Evolutionary conservation across 1,140 invertebrate genomes (phyloP).

Genomic region (Caerostris darwini): DNA sequence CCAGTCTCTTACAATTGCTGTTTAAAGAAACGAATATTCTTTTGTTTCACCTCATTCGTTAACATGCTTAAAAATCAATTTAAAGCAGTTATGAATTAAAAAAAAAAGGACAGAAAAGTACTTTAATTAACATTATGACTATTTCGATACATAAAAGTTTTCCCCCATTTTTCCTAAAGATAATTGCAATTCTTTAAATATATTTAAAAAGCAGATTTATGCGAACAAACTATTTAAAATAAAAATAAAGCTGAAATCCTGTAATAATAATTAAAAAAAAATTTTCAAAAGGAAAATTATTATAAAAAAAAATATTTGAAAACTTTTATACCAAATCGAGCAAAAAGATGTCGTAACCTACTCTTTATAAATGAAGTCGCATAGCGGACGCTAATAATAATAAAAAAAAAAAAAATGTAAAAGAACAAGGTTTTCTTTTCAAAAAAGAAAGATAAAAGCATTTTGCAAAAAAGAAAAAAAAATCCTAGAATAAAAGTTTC

Average conservation of each 20-base stretch:
- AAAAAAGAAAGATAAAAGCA: conserved; percentile 47
- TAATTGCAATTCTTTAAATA: conserved; percentile 27
- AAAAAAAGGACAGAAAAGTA: background rate
- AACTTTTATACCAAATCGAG: conserved; percentile 50
- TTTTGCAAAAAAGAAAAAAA: background rate
- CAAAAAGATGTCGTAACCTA: conserved; percentile 15
- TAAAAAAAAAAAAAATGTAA: background rate
- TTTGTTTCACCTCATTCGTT: too few relatives aligned
- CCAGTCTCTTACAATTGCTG: too few relatives aligned
- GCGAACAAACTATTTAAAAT: conserved; percentile 13
- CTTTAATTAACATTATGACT: conserved; percentile 39
- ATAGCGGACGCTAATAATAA: background rate
- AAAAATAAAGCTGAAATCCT: too few relatives aligned
- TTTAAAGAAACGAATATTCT: too few relatives aligned
- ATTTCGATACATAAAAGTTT: background rate
- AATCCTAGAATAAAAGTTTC: conserved; percentile 40
- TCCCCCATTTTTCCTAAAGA: background rate
- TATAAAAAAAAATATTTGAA: background rate
- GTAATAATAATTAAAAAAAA: background rate
- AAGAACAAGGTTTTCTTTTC: background rate
- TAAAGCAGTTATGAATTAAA: background rate
- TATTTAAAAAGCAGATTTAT: conserved; percentile 24
- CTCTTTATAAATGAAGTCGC: conserved; percentile 48
- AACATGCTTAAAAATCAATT: background rate
- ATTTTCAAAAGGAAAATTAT: too few relatives aligned